Evolutionary conservation across 2,888 invertebrate genomes (phyloP), one percentile per base, ranked within the genome.

Genomic region (Phortica magna): DNA sequence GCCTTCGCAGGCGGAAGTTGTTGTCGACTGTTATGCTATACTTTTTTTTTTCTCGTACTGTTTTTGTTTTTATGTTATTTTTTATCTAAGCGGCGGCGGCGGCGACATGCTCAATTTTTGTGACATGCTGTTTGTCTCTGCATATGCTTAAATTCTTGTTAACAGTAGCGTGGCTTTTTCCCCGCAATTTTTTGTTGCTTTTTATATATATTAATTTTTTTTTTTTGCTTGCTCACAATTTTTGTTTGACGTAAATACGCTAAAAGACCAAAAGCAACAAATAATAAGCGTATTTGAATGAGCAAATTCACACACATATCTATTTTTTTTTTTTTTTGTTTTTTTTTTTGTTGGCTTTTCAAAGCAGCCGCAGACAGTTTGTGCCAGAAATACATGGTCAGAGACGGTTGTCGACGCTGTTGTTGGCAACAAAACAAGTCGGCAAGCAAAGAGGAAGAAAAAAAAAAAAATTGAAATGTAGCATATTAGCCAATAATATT

Each of bases 401-500:
- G 31, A 31, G 39, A 19, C 43, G 9, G n/a, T 5, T 3, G 41
- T 42, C 61, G 61, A 14, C 42, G 31, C 31, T 31, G 31, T 31
- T 31, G 31, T 31, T 31, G 31, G 31, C 31, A 31, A 31, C 31
- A 31, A 31, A 31, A 31, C 31, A 31, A 31, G 31, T 31, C n/a
- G n/a, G n/a, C n/a, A n/a, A n/a, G n/a, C n/a, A n/a, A n/a, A 31
- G 31, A 31, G 5, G 31, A 31, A 31, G 5, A 31, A 42, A 39
- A n/a, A 67, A n/a, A 41, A 77, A 77, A 39, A 77, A 43, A 71
- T 65, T 65, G 74, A 79, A 74, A 48, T 72, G 67, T 19, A 19
- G 42, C 42, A 19, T 42, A 67, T 67, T 71, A 43, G 75, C 74
- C 42, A 76, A 76, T n/a, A 77, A 74, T 61, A 67, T 78, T 81